Evolutionary conservation across 1,140 invertebrate species (phyloP).

Genomic region (Riptortus pedestris): DNA sequence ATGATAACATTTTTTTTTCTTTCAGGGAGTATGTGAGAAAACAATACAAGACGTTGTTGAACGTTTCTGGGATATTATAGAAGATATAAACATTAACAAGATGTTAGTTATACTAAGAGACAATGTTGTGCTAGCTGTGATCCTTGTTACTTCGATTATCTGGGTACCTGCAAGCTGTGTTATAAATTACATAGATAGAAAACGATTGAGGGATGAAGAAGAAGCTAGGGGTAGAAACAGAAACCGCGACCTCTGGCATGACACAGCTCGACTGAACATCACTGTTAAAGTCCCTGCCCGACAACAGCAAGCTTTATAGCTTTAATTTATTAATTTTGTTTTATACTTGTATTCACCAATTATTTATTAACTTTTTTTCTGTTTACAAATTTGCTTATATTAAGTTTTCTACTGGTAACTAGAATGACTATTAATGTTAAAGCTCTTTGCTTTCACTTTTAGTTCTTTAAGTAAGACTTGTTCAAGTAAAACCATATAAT

Average conservation of each 20-base stretch:
- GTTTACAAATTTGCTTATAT: too few species aligned
- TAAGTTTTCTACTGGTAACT: too few species aligned
- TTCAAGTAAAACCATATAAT: too few species aligned
- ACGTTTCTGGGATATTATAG: constrained; percentile 92
- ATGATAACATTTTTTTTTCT: constrained; percentile 17
- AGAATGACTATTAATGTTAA: too few species aligned
- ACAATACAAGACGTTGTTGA: constrained; percentile 91
- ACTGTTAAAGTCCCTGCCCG: background rate
- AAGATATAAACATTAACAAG: constrained; percentile 90
- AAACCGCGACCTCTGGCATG: background rate
- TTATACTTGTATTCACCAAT: too few species aligned
- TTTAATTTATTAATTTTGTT: too few species aligned
- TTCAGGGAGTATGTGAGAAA: constrained; percentile 82
- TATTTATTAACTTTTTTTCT: too few species aligned
- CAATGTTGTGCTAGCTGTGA: constrained; percentile 82
- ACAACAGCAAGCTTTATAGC: constrained; percentile 1
- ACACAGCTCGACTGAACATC: background rate
- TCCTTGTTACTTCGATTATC: constrained; percentile 75
- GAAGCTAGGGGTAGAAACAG: background rate
- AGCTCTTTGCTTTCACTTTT: too few species aligned
- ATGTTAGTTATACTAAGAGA: constrained; percentile 75
- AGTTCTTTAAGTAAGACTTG: too few species aligned
- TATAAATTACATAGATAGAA: constrained; percentile 67
- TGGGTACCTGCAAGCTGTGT: constrained; percentile 84
- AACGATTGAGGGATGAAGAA: constrained; percentile 42